Conservation (phyloP, 2,888 invertebrate species). For the Phaedon cochleariae region DNA sequence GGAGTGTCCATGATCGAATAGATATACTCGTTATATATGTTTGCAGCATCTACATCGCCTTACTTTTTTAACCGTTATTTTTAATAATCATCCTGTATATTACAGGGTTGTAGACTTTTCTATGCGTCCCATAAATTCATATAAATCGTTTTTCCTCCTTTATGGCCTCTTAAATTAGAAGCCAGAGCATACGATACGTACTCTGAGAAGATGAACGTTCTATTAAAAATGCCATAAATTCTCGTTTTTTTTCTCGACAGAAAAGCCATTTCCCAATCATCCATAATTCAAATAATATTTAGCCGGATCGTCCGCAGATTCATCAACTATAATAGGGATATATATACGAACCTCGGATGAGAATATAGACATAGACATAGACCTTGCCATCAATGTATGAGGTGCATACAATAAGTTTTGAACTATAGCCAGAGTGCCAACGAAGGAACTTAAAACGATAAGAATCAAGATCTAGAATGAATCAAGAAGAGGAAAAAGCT, state of each 20-base stretch:
- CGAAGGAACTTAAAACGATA: no score
- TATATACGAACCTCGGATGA: constrained; percentile 15
- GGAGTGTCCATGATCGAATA: no score
- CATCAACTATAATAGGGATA: constrained; percentile 26
- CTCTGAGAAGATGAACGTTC: constrained; percentile 11
- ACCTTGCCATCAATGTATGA: neutral
- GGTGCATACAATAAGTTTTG: neutral
- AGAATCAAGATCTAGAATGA: no score
- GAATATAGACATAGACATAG: neutral
- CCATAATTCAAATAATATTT: constrained; percentile 32
- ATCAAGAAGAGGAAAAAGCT: no score
- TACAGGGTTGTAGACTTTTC: neutral
- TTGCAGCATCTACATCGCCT: no score
- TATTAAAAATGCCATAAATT: constrained; percentile 12
- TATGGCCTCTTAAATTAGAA: neutral
- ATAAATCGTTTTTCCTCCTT: neutral
- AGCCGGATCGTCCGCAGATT: constrained; percentile 23
- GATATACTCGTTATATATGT: no score
- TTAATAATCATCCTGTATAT: neutral
- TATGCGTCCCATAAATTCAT: no score
- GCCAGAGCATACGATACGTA: neutral
- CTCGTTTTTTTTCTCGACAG: neutral
- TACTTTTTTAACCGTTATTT: no score
- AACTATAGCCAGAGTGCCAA: no score
- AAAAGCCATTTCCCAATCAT: constrained; percentile 19